phyloP scores from a whole-genome alignment of 2,113 vertebrate species.

The Pluvialis apricaria region DNA sequence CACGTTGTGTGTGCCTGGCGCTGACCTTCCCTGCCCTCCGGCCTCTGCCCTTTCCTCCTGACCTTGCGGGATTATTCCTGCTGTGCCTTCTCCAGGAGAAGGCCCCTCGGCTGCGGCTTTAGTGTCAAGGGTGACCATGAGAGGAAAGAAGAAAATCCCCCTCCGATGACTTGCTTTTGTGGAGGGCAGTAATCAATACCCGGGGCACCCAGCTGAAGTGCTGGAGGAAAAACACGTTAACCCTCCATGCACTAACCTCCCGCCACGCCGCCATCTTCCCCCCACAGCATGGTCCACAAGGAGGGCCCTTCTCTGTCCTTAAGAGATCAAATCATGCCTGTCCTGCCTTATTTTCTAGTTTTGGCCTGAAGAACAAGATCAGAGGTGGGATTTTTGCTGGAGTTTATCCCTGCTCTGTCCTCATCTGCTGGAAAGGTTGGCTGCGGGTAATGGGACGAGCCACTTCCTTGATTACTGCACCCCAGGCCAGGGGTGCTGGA shows the following conservation, averaged over 20 bases:
- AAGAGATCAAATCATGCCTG: not conserved
- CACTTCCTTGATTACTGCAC: not conserved
- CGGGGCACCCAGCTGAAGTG: not conserved
- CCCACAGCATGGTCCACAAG: not conserved
- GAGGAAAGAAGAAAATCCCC: constrained; percentile 25
- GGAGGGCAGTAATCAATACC: constrained; percentile 54
- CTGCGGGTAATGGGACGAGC: not conserved
- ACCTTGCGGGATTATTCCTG: constrained; percentile 55
- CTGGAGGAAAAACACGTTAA: not conserved
- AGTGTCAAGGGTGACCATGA: not conserved
- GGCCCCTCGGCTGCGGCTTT: constrained; percentile 32
- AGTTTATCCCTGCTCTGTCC: not conserved
- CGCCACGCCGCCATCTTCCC: not conserved
- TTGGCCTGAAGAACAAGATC: not conserved
- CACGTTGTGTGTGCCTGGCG: not conserved
- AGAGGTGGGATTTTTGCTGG: not conserved
- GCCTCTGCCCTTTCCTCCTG: constrained; percentile 48
- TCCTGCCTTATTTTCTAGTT: not conserved
- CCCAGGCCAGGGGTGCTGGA: not conserved
- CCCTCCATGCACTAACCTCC: not conserved
- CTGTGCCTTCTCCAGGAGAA: constrained; percentile 39
- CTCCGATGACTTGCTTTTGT: constrained; percentile 16
- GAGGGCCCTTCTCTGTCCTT: not conserved
- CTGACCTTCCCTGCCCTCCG: constrained; percentile 57
- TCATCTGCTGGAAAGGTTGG: not conserved